These are phyloP conservation scores for Diplogasteroides magnus DNA, from an alignment of 1,140 invertebrate species.

Conservation along the genomic window DNA sequence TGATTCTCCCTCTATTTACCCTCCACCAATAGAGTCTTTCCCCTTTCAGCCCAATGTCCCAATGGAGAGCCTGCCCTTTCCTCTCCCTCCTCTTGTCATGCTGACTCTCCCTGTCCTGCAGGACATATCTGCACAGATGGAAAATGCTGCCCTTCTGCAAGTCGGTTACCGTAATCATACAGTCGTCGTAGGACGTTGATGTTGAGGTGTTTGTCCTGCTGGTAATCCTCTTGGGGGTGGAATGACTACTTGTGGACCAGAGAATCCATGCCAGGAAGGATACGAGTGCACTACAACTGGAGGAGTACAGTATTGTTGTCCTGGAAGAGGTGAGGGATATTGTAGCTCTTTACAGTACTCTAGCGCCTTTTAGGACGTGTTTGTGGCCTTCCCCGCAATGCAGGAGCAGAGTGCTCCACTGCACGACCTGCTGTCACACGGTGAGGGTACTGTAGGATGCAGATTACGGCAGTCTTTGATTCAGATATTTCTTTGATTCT, in stretches of 20 bases:
- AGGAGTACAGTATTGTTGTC: constrained; percentile 52
- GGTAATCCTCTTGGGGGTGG: constrained; percentile 48
- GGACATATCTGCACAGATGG: constrained; percentile 47
- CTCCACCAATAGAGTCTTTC: too few relatives aligned
- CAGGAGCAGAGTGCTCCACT: constrained; percentile 26
- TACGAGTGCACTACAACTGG: constrained; percentile 51
- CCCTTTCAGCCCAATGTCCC: constrained; percentile 40
- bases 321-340: constrained; percentile 38
- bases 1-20: too few relatives aligned
- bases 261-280: constrained; percentile 52
- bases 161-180: not conserved
- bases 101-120: constrained; percentile 42
- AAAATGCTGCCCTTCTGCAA: constrained; percentile 48
- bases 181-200: not conserved
- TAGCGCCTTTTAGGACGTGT: constrained; percentile 34
- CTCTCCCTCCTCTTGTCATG: constrained; percentile 46
- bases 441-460: not conserved
- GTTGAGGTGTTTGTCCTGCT: constrained; percentile 44
- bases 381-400: constrained; percentile 26
- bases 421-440: constrained; percentile 31
- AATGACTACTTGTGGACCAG: constrained; percentile 39
- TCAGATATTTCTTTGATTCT: constrained; percentile 51
- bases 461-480: too few relatives aligned
- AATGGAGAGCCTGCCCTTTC: constrained; percentile 42
- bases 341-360: constrained; percentile 16